A percentile compares a stretch with the other conserved stretches of the same genome.
Evolutionary conservation across 2,888 invertebrate genomes (phyloP).

Genomic region (Polia nebulosa): DNA sequence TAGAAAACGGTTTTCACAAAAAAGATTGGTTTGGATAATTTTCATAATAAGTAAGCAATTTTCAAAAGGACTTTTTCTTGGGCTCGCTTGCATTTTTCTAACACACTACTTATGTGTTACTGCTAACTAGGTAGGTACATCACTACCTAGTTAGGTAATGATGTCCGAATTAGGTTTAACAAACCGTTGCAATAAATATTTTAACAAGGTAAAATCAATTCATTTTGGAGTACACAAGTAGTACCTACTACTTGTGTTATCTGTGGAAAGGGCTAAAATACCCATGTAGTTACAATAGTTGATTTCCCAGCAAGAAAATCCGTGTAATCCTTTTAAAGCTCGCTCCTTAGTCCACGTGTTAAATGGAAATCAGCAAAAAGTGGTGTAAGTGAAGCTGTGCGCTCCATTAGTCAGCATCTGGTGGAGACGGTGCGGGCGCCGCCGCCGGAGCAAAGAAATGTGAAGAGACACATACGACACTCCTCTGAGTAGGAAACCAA

Average conservation of each 20-base stretch:
- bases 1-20: too few species aligned
- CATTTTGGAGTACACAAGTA: too few species aligned
- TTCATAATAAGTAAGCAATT: not conserved
- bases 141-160: too few species aligned
- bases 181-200: not conserved
- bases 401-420: conserved; percentile 68
- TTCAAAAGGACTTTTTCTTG: not conserved
- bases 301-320: conserved; percentile 14
- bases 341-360: conserved; percentile 50
- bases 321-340: conserved; percentile 19
- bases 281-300: not conserved
- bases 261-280: not conserved
- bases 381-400: conserved; percentile 54
- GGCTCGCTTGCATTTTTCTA: not conserved
- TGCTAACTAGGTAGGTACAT: too few species aligned
- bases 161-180: not conserved
- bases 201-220: too few species aligned
- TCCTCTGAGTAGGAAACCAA: not conserved
- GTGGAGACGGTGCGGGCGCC: conserved; percentile 36
- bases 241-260: too few species aligned
- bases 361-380: conserved; percentile 67
- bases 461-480: conserved; percentile 13
- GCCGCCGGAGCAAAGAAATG: not conserved
- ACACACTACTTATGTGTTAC: not conserved
- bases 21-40: too few species aligned